Evolutionary conservation across 2,113 vertebrate species (phyloP).

Genomic region (Nerophis lumbriciformis): DNA sequence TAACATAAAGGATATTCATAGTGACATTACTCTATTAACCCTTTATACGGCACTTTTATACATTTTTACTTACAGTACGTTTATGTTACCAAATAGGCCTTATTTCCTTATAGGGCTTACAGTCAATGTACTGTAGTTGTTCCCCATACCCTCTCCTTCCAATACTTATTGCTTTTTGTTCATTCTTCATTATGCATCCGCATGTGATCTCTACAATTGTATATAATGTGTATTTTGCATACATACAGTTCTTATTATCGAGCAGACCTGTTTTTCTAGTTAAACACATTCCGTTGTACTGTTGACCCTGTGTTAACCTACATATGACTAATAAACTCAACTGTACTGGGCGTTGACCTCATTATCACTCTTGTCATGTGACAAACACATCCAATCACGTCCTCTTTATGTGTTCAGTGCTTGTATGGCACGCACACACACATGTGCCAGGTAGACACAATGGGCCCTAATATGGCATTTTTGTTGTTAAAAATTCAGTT

Average conservation of each 20-base stretch:
- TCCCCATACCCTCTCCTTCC: too few species aligned
- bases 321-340: slow-evolving; percentile 2
- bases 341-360: not conserved
- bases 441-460: not conserved
- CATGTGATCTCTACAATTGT: not conserved
- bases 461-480: not conserved
- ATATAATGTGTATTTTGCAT: not conserved
- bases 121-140: too few species aligned
- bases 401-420: not conserved
- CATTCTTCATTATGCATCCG: not conserved
- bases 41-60: too few species aligned
- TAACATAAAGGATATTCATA: too few species aligned
- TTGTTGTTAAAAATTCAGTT: not conserved
- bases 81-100: too few species aligned
- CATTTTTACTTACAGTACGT: too few species aligned
- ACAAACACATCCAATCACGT: not conserved
- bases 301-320: not conserved
- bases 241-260: not conserved
- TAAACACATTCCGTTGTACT: not conserved
- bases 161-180: not conserved
- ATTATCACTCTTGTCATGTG: not conserved
- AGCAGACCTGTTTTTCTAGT: slow-evolving; percentile 7
- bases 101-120: too few species aligned
- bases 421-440: not conserved
- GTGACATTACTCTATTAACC: too few species aligned